Conservation (phyloP, 2,888 invertebrate genomes). For the Platerodrilus igneus region DNA sequence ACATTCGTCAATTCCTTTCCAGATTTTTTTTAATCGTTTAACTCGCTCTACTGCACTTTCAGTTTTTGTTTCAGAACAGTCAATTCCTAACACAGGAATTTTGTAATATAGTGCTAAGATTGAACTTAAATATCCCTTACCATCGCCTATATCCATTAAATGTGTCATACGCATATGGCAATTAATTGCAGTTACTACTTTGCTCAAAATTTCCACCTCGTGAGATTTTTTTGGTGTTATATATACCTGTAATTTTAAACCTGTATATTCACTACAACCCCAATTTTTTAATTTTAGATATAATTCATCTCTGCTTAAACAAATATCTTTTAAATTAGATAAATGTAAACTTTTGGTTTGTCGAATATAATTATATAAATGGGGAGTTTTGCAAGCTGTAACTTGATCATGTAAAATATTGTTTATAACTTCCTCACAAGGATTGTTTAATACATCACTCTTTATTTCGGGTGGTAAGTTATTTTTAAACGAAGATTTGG, state of each 20-base stretch:
- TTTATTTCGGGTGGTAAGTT: slow-evolving; percentile 51
- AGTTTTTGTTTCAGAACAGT: slow-evolving; percentile 65
- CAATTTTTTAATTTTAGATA: slow-evolving; percentile 40
- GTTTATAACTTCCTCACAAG: too few relatives aligned
- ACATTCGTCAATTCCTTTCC: slow-evolving; percentile 36
- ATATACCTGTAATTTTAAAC: slow-evolving; percentile 57
- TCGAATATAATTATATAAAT: slow-evolving; percentile 36
- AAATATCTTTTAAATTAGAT: slow-evolving; percentile 43
- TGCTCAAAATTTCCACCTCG: slow-evolving; percentile 67
- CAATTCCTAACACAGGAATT: slow-evolving; percentile 75
- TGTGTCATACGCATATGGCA: slow-evolving; percentile 43
- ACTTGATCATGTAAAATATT: too few relatives aligned
- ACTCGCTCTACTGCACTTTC: slow-evolving; percentile 60
- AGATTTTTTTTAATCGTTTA: slow-evolving; percentile 46
- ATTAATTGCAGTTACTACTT: slow-evolving; percentile 54
- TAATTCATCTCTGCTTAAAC: slow-evolving; percentile 48
- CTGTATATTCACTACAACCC: slow-evolving; percentile 41
- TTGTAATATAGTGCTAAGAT: slow-evolving; percentile 66
- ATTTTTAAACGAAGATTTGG: slow-evolving; percentile 59
- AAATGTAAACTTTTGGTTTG: slow-evolving; percentile 36
- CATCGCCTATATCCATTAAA: slow-evolving; percentile 83
- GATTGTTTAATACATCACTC: slow-evolving; percentile 50
- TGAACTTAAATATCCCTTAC: slow-evolving; percentile 80
- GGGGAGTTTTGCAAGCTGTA: slow-evolving; percentile 29
- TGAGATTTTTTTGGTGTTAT: slow-evolving; percentile 79